Conservation (phyloP, 2,888 invertebrate species). For the Scelioninae gen. 2 region DNA sequence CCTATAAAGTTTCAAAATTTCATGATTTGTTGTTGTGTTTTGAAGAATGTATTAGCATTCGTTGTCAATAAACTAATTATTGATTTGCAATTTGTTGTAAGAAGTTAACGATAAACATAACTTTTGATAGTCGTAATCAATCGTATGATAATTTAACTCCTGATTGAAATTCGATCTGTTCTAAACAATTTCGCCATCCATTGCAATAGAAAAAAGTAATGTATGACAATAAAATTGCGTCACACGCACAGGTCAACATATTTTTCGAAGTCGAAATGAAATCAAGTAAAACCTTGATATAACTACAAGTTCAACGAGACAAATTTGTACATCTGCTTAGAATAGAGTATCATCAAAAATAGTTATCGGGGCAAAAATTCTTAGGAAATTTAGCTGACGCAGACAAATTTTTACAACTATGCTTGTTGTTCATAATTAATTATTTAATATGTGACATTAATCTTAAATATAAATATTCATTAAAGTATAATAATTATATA, state of each 20-base stretch:
- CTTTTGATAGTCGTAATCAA: no score
- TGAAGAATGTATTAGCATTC: no score
- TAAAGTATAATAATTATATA: slow-evolving; percentile 10
- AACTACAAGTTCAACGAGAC: slow-evolving; percentile 46
- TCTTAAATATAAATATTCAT: slow-evolving; percentile 14
- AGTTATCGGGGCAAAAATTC: slow-evolving; percentile 16
- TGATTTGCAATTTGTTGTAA: no score
- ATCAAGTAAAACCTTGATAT: slow-evolving; percentile 32
- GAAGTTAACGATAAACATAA: no score
- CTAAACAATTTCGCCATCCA: no score
- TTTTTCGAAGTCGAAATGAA: slow-evolving; percentile 3
- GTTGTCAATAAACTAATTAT: no score
- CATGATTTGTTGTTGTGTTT: no score
- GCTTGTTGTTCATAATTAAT: not conserved
- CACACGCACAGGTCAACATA: not conserved
- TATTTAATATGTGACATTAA: slow-evolving; percentile 11
- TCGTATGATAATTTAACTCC: no score
- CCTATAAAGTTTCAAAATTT: no score
- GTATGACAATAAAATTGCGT: not conserved
- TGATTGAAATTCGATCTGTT: no score
- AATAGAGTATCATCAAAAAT: slow-evolving; percentile 45
- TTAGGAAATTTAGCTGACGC: slow-evolving; percentile 16
- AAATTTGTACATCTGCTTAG: slow-evolving; percentile 34
- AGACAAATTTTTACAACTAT: slow-evolving; percentile 19
- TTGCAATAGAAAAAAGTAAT: no score